A percentile compares a stretch with the other conserved stretches of the same genome.
These are phyloP conservation scores for Micrastur ruficollis DNA, from an alignment of 2,797 vertebrate species.

Conservation along the genomic window DNA sequence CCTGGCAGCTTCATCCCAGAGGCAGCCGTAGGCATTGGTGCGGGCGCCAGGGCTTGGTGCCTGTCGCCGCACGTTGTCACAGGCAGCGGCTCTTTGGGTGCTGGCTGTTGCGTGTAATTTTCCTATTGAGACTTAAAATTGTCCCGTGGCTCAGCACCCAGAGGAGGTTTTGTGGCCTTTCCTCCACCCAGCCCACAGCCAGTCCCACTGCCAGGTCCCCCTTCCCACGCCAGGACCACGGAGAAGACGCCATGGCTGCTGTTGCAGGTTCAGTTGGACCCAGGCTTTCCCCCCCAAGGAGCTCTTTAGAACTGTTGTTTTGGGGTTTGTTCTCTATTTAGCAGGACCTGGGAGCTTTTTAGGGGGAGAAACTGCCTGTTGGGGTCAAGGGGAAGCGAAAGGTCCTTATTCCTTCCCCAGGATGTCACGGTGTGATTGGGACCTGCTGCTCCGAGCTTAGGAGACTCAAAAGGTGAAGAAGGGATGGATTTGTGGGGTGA, in stretches of 20 bases:
- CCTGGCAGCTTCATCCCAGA: background rate
- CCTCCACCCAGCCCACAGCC: background rate
- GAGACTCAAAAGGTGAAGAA: background rate
- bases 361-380: background rate
- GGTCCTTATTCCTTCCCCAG: background rate
- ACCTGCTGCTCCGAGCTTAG: background rate
- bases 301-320: background rate
- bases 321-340: background rate
- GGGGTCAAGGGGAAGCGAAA: background rate
- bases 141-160: background rate
- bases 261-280: background rate
- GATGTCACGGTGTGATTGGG: background rate
- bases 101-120: background rate
- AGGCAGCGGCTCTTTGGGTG: background rate
- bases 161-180: background rate
- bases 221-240: background rate
- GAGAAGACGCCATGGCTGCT: background rate
- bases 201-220: background rate
- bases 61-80: rapidly evolving
- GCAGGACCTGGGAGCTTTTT: background rate
- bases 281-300: background rate
- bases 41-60: background rate
- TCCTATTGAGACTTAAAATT: background rate
- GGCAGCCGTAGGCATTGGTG: background rate
- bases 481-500: background rate